Evolutionary conservation across 2,113 vertebrate species (phyloP).

Genomic region (Aix galericulata): DNA sequence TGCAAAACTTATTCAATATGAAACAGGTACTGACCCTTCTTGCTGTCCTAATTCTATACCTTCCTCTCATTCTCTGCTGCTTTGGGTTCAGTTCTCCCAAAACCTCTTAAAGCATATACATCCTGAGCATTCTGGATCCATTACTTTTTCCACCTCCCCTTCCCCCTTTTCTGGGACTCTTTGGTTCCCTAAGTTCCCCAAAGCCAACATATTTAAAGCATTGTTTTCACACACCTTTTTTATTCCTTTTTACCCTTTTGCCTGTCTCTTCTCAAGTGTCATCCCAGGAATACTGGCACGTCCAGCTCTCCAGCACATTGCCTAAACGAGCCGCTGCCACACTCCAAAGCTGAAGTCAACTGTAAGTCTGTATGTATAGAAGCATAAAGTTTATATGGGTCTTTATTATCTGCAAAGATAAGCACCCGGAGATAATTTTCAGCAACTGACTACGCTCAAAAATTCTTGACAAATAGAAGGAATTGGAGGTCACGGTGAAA

Average conservation of each 20-base stretch:
- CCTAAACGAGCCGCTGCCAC: not conserved
- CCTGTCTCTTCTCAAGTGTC: not conserved
- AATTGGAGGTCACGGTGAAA: not conserved
- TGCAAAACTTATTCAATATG: not conserved
- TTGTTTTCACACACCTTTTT: fast-evolving
- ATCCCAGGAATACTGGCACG: not conserved
- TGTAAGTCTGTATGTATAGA: not conserved
- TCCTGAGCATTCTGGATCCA: not conserved
- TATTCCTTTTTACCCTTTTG: not conserved
- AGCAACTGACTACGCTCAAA: not conserved
- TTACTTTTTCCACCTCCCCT: not conserved
- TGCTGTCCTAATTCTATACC: not conserved
- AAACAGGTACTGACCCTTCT: not conserved
- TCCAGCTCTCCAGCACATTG: not conserved
- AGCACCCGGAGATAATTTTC: not conserved
- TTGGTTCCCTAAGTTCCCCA: not conserved
- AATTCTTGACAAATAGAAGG: not conserved
- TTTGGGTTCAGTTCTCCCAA: not conserved
- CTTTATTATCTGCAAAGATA: not conserved
- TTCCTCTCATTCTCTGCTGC: not conserved
- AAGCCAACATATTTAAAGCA: not conserved
- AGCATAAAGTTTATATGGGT: not conserved
- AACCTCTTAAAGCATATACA: not conserved
- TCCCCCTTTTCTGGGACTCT: not conserved
- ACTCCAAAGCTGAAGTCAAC: not conserved